Evolutionary conservation across 2,797 vertebrate genomes (phyloP).

Genomic region (Caiman crocodilus): DNA sequence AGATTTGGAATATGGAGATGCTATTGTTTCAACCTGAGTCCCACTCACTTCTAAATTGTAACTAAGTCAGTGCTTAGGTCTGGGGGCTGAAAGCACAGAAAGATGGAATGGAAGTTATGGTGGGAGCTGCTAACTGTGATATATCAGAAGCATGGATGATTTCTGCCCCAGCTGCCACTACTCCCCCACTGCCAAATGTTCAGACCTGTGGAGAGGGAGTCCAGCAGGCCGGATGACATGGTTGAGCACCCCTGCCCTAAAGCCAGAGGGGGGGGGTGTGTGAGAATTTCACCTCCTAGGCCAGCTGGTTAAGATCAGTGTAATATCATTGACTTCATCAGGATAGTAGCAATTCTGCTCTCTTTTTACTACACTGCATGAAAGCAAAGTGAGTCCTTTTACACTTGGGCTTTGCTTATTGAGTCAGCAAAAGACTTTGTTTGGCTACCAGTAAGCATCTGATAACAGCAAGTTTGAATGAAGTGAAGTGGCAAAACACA

Average conservation of each 20-base stretch:
- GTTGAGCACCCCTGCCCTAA: not conserved
- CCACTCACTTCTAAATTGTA: not conserved
- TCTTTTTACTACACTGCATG: accelerated
- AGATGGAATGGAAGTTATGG: not conserved
- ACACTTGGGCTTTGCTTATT: not conserved
- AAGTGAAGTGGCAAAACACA: not conserved
- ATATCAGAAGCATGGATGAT: not conserved
- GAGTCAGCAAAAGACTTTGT: too few relatives aligned
- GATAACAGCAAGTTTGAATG: not conserved
- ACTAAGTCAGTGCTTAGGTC: too few relatives aligned
- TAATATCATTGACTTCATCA: not conserved
- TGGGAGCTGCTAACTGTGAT: not conserved
- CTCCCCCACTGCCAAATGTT: too few relatives aligned
- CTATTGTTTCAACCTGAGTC: not conserved
- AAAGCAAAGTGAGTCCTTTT: not conserved
- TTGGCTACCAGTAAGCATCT: accelerated
- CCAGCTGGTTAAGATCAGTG: accelerated
- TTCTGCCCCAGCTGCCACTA: too few relatives aligned
- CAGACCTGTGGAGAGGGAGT: too few relatives aligned
- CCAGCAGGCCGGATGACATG: accelerated
- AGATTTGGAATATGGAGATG: not conserved
- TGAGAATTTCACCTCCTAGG: not conserved
- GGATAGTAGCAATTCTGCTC: not conserved
- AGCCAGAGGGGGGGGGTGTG: accelerated
- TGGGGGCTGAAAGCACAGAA: not conserved